Evolutionary conservation across 2,797 vertebrate species (phyloP), one percentile per base, ranked within the genome.

Genomic region (Helostoma temminkii): DNA sequence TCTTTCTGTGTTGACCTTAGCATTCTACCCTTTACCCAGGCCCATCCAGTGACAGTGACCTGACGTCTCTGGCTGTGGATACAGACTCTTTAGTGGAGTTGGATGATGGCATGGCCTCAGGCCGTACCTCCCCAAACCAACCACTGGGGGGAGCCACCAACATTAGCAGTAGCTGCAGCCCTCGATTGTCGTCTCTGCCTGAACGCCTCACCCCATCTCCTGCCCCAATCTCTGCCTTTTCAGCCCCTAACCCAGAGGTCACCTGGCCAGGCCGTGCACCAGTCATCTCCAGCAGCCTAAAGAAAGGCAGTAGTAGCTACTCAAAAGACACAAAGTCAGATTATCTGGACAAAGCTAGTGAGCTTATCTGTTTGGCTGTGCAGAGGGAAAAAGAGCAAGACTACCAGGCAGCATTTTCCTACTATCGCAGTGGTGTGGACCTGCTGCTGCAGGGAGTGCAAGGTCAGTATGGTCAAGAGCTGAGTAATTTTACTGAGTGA

Each of bases 51-150:
- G 96, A 97, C 87, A 96, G 97, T 0, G 96, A 98, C 88, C 84
- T 97, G 89, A 91, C 95, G 76, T 98, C 96, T 64, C 89, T 97
- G 69, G 94, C 93, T 45, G 93, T 97, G 0, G 97, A 98, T 76
- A 89, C 92, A 61, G 96, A 98, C 86, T 97, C 96, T 86, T 89
- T 97, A 70, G 91, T 94, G 0, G 96, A 94, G 64, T 61, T 96
- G 73, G 97, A 98, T 59, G 96, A 99, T 98, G 97, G 97, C 94
- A 98, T 97, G 97, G 96, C 97, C 95, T 99, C 97, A 87, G 95
- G 93, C 73, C 93, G 95, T 69, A 93, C 92, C 82, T 99, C 98
- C 87, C 97, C 97, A 83, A 95, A 92, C 78, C 95, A 94, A 84
- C 87, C 91, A 83, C 88, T 91, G 37, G 93, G 94, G 78, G 91